Evolutionary conservation across 2,113 vertebrate species (phyloP).

Genomic region (Crotalus tigris): DNA sequence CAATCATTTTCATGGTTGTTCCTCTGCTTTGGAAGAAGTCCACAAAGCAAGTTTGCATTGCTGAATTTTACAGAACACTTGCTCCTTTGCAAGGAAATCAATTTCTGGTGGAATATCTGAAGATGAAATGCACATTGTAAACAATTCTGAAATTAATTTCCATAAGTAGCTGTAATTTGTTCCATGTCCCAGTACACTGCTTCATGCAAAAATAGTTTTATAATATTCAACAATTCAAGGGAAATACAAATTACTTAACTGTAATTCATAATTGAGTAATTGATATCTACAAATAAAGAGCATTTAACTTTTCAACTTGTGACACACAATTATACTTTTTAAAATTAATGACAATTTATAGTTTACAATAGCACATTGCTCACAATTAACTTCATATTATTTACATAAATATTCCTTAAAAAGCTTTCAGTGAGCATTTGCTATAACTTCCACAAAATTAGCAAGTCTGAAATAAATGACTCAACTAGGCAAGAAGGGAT

Average conservation of each 20-base stretch:
- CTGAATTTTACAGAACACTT: slow-evolving; percentile 23
- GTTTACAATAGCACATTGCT: not conserved
- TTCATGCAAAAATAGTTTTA: not conserved
- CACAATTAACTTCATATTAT: not conserved
- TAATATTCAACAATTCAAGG: not conserved
- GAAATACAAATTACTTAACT: not conserved
- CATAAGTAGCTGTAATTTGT: not conserved
- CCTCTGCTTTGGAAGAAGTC: not conserved
- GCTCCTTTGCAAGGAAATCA: slow-evolving; percentile 11
- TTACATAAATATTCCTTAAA: not conserved
- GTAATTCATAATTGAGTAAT: not conserved
- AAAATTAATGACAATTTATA: not conserved
- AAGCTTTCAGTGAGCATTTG: not conserved
- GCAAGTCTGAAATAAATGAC: not conserved
- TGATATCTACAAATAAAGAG: not conserved
- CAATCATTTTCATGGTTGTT: slow-evolving; percentile 23
- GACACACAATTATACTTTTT: not conserved
- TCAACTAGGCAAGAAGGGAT: not conserved
- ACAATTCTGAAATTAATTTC: not conserved
- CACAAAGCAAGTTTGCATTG: slow-evolving; percentile 20
- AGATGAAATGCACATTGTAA: slow-evolving; percentile 27
- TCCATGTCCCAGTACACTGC: not conserved
- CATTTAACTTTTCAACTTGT: not conserved
- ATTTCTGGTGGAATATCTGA: slow-evolving; percentile 17
- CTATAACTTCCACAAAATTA: not conserved